These are phyloP conservation scores for Ferdinandea cuprea DNA, from an alignment of 2,888 invertebrate species.

Conservation along the genomic window DNA sequence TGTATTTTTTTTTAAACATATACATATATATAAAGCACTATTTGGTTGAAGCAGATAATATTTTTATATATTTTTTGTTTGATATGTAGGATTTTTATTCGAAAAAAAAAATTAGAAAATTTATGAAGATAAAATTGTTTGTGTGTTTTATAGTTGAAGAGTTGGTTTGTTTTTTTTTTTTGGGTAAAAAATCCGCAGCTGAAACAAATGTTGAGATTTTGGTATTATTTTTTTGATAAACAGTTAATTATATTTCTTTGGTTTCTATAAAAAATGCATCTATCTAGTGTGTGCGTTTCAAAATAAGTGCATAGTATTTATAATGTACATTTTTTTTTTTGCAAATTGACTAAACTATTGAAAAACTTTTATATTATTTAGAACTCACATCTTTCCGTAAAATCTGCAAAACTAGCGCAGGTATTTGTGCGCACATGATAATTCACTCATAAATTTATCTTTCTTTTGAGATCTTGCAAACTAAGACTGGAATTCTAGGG, in stretches of 20 bases:
- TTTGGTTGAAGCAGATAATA: constrained; percentile 65
- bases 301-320: too few relatives aligned
- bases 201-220: constrained; percentile 54
- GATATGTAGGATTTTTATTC: constrained; percentile 67
- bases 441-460: too few relatives aligned
- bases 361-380: too few relatives aligned
- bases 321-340: too few relatives aligned
- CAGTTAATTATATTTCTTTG: background rate
- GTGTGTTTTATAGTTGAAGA: constrained; percentile 48
- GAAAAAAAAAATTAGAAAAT: constrained; percentile 25
- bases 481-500: too few relatives aligned
- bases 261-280: too few relatives aligned
- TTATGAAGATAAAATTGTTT: constrained; percentile 29
- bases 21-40: constrained; percentile 65
- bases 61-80: constrained; percentile 50
- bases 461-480: too few relatives aligned
- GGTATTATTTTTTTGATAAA: constrained; percentile 7
- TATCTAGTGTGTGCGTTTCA: constrained; percentile 31
- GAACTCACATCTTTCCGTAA: too few relatives aligned
- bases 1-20: constrained; percentile 33
- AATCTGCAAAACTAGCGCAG: too few relatives aligned
- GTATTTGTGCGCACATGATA: too few relatives aligned
- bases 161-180: constrained; percentile 31
- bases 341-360: too few relatives aligned
- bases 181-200: constrained; percentile 58